Evolutionary conservation across 2,888 invertebrate species (phyloP), one percentile per base, ranked within the genome.

Genomic region (Lycaena phlaeas): DNA sequence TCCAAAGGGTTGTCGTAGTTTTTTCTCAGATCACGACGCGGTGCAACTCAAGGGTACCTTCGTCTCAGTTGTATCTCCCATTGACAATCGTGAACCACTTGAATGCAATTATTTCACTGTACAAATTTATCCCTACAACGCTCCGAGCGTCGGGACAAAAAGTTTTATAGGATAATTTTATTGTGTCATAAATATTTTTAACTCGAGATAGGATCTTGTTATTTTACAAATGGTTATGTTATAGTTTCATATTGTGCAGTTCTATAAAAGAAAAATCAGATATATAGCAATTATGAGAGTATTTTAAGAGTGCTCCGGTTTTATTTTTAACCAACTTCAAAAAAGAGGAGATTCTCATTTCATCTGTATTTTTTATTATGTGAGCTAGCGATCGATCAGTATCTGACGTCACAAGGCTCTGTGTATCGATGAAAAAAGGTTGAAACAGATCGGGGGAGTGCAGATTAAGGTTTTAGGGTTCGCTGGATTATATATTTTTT

Each of bases 1-100:
- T 77, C 70, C 68, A 62, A 71, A 73, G 71, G 68, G 65, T 66
- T 64, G 68, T 71, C 56, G 68, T 73, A 69, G 67, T 77, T 77
- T 78, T 78, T 79, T 77, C 68, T 66, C 57, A 42, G 54, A 58
- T 63, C 61, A 63, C 57, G 61, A 62, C 54, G 55, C 54, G 53
- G 53, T 51, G 57, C 66, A 22, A 17, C 15, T 39, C 39, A 31
- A 39, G 30, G 25, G 39, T 39, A 39, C 14, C 39, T 30, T 31
- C 38, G 27, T 28, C 22, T 38, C 29, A 14, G 37, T 27, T 27
- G 28, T 60, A 67, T 65, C 61, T 65, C 45, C 57, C 61, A 64
- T 65, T 66, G 57, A 63, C 49, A 50, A 64, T 63, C 59, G 44
- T 46, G 51, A 22, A 25, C 39, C 15, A 39, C 25, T 18, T 9